These are phyloP conservation scores for Ditula angustiorana DNA, from an alignment of 2,888 invertebrate genomes.

Conservation along the genomic window DNA sequence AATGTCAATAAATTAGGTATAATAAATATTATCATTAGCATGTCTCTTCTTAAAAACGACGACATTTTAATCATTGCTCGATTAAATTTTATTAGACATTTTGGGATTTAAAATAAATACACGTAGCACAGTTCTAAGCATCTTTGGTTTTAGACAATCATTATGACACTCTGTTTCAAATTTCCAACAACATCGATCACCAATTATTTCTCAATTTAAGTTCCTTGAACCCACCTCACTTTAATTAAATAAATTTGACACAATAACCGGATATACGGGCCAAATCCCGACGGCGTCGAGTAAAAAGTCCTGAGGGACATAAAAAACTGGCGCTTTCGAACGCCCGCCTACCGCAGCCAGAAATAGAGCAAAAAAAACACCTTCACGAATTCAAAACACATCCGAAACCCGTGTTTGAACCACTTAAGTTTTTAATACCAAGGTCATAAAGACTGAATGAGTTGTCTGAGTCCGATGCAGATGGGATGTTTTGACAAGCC, in stretches of 20 bases:
- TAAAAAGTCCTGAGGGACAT: constrained; percentile 70
- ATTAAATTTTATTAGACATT: too few relatives aligned
- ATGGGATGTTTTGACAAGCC: background rate
- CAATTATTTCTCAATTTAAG: constrained; percentile 29
- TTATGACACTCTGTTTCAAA: background rate
- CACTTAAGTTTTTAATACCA: background rate
- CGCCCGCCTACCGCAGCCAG: constrained; percentile 85
- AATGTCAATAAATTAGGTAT: too few relatives aligned
- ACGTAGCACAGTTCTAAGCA: too few relatives aligned
- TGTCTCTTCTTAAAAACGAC: too few relatives aligned
- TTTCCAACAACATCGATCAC: background rate
- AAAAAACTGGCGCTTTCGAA: constrained; percentile 75
- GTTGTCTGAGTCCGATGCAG: background rate
- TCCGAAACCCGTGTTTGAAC: background rate
- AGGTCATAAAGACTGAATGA: background rate
- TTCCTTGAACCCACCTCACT: constrained; percentile 24
- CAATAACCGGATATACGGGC: constrained; percentile 80
- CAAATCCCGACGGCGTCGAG: constrained; percentile 72
- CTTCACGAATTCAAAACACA: constrained; percentile 33
- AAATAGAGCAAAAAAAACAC: constrained; percentile 69
- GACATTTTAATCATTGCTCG: too few relatives aligned
- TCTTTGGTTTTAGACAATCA: too few relatives aligned
- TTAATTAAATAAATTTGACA: constrained; percentile 67
- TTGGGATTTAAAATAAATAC: too few relatives aligned
- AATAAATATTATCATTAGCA: too few relatives aligned